Evolutionary conservation across 1,140 invertebrate species (phyloP).

Genomic region (Portunus trituberculatus): DNA sequence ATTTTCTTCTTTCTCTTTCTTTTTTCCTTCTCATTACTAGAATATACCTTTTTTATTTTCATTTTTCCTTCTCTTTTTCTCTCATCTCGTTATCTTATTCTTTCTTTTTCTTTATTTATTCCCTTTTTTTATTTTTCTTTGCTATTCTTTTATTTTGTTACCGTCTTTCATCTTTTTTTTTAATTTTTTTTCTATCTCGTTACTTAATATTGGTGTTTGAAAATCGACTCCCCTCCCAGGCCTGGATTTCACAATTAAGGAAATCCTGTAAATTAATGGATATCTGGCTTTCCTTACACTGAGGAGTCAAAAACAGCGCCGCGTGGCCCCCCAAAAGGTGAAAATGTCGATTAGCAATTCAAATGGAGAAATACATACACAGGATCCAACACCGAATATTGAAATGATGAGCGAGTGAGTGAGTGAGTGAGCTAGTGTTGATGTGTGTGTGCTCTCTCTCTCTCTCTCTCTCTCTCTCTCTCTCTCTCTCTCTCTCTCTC

Average conservation of each 20-base stretch:
- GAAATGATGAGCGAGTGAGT: conserved; percentile 61
- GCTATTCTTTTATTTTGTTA: no score
- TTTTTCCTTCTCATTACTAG: not conserved
- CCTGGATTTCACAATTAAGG: not conserved
- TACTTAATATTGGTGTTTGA: no score
- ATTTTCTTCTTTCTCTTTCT: not conserved
- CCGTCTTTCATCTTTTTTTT: no score
- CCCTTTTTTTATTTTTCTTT: no score
- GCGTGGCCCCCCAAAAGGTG: conserved; percentile 48
- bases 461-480: conserved; percentile 61
- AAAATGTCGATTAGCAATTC: conserved; percentile 69
- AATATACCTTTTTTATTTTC: not conserved
- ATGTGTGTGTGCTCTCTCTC: not conserved
- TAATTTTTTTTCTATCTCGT: no score
- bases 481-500: conserved; percentile 49
- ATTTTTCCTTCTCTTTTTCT: not conserved
- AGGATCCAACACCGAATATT: conserved; percentile 49
- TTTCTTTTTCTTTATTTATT: no score
- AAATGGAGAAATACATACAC: conserved; percentile 45
- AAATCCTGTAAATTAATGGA: conserved; percentile 49
- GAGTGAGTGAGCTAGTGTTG: conserved; percentile 38
- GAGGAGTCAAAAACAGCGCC: conserved; percentile 54
- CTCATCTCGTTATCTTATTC: no score
- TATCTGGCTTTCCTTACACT: conserved; percentile 51
- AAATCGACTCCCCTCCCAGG: not conserved